Evolutionary conservation across 2,797 vertebrate genomes (phyloP), one percentile per base, ranked within the genome.

Genomic region (Picus viridis): DNA sequence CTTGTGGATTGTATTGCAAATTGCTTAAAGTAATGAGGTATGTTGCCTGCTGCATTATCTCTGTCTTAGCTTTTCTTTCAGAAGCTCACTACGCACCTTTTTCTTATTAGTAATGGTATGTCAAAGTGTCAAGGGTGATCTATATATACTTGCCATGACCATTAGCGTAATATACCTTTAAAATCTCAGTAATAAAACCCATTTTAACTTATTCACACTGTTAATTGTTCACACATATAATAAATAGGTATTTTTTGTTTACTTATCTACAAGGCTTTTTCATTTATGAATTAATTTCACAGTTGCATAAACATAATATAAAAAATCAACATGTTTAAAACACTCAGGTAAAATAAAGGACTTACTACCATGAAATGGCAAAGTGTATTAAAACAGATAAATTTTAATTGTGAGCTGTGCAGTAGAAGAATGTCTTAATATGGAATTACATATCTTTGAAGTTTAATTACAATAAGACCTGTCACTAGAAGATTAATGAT

Each of bases 401-500:
- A 90, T 92, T n/a, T 91, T 77, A 94, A 67, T 34, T 59, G 80
- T 26, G 86, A 90, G 29, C 54, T 89, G 49, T 79, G 79, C 58
- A 89, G 58, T 68, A 78, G 72, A 93, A 86, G 57, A 78, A 51
- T 83, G 80, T 95, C 83, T 94, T 89, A 90, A 76, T 88, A 90
- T 95, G 83, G 81, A 96, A 93, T 92, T 88, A 83, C 58, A 78
- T 93, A 68, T 96, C 92, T 95, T 93, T 81, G 36, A 91, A 93
- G 76, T 90, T 97, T 97, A 96, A 97, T 97, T 97, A 90, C 87
- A 89, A 85, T 91, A 93, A 58, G 32, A 17, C 57, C 20, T 91
- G 91, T 88, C 96, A 83, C 49, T 49, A 16, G 30, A 88, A 96
- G 95, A 97, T 93, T 94, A 93, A 97, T 72, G 86, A 93, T 27